These are phyloP conservation scores for Sinopyrophorus schimmeli DNA, from an alignment of 2,888 invertebrate species.

Conservation along the genomic window DNA sequence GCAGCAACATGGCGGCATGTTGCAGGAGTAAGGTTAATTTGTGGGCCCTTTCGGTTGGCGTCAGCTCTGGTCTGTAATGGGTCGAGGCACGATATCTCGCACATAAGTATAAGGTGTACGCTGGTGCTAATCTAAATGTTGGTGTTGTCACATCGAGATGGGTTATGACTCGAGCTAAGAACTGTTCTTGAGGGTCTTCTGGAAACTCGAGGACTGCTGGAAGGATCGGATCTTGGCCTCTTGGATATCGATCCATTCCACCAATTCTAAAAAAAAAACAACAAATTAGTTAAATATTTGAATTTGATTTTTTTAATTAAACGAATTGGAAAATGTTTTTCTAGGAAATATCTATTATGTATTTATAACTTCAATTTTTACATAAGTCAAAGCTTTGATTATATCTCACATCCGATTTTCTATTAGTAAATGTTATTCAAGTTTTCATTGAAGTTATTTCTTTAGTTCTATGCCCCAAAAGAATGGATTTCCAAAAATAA, in stretches of 20 bases:
- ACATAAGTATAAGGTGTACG: conserved; percentile 94
- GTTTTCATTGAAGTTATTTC: no score
- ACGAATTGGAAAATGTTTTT: no score
- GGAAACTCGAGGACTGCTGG: conserved; percentile 95
- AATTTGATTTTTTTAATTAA: no score
- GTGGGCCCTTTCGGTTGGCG: conserved; percentile 89
- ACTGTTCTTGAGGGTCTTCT: conserved; percentile 92
- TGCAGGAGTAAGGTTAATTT: conserved; percentile 87
- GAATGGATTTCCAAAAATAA: no score
- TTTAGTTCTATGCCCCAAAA: no score
- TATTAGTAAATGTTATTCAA: no score
- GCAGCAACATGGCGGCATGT: conserved; percentile 86
- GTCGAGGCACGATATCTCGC: conserved; percentile 92
- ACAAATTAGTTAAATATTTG: no score
- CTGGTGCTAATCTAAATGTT: conserved; percentile 94
- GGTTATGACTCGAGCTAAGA: conserved; percentile 84
- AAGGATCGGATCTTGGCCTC: conserved; percentile 85
- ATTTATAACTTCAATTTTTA: no score
- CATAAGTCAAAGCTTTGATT: no score
- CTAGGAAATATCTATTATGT: no score
- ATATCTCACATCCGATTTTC: no score
- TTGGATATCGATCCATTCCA: conserved; percentile 60
- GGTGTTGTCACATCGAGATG: conserved; percentile 87
- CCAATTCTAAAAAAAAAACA: no score
- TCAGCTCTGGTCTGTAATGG: conserved; percentile 89